These are phyloP conservation scores for Alectoris magna DNA, from an alignment of 2,797 vertebrate species.

Conservation along the genomic window DNA sequence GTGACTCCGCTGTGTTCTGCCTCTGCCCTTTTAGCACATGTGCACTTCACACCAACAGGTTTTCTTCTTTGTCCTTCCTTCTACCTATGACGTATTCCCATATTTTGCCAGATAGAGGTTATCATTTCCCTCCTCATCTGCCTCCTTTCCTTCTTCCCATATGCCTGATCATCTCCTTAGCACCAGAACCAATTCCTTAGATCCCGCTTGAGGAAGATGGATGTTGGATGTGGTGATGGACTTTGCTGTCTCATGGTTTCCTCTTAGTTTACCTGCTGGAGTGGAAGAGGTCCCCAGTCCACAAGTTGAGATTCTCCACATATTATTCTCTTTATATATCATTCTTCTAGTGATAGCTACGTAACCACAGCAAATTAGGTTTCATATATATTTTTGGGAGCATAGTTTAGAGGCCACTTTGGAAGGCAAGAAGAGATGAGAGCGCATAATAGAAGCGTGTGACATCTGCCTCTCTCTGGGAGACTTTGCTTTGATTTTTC, in stretches of 20 bases:
- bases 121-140: not conserved
- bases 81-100: not conserved
- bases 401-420: conserved; percentile 55
- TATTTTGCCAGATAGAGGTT: not conserved
- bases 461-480: conserved; percentile 26
- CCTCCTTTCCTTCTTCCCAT: not conserved
- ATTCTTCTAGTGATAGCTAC: not conserved
- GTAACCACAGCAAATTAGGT: not conserved
- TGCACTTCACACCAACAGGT: not conserved
- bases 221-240: not conserved
- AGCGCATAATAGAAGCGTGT: not conserved
- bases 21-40: not conserved
- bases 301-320: not conserved
- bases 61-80: not conserved
- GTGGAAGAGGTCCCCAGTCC: not conserved
- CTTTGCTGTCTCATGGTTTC: not conserved
- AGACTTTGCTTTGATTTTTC: conserved; percentile 59
- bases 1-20: not conserved
- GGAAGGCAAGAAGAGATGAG: conserved; percentile 38
- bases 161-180: not conserved
- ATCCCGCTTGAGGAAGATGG: not conserved
- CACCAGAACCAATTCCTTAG: not conserved
- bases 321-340: not conserved
- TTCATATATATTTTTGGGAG: conserved; percentile 6
- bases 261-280: not conserved